phyloP scores from a whole-genome alignment of 1,140 invertebrate genomes.

The Cydia amplana region DNA sequence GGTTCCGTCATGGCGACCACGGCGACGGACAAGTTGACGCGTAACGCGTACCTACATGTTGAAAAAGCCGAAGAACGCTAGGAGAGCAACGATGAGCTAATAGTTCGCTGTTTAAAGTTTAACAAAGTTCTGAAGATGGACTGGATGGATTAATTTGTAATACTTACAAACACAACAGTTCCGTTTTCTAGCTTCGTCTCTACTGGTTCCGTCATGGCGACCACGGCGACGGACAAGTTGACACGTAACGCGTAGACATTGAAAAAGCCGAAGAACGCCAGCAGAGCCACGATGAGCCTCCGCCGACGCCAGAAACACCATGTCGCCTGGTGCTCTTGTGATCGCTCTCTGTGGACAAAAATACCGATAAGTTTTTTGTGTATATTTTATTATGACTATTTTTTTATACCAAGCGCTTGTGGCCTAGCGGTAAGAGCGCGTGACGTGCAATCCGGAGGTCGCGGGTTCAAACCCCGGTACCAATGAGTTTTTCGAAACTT shows the following conservation, averaged over 20 bases:
- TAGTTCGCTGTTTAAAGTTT: too few relatives aligned
- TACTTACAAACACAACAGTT: constrained; percentile 77
- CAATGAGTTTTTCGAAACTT: too few relatives aligned
- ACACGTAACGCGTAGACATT: constrained; percentile 92
- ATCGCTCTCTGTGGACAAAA: constrained; percentile 72
- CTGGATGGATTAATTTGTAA: too few relatives aligned
- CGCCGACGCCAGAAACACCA: constrained; percentile 86
- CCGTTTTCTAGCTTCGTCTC: constrained; percentile 81
- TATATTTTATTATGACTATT: too few relatives aligned
- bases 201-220: constrained; percentile 89
- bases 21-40: constrained; percentile 83
- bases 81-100: constrained; percentile 84
- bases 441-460: too few relatives aligned
- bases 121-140: too few relatives aligned
- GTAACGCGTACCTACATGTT: constrained; percentile 90
- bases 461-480: too few relatives aligned
- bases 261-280: constrained; percentile 94
- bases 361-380: background rate
- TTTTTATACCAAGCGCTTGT: too few relatives aligned
- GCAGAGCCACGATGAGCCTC: constrained; percentile 85
- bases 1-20: background rate
- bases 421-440: too few relatives aligned
- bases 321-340: constrained; percentile 77
- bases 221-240: constrained; percentile 93
- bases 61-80: background rate